These are phyloP conservation scores for Myopa tessellatipennis DNA, from an alignment of 2,888 invertebrate species.

Conservation along the genomic window DNA sequence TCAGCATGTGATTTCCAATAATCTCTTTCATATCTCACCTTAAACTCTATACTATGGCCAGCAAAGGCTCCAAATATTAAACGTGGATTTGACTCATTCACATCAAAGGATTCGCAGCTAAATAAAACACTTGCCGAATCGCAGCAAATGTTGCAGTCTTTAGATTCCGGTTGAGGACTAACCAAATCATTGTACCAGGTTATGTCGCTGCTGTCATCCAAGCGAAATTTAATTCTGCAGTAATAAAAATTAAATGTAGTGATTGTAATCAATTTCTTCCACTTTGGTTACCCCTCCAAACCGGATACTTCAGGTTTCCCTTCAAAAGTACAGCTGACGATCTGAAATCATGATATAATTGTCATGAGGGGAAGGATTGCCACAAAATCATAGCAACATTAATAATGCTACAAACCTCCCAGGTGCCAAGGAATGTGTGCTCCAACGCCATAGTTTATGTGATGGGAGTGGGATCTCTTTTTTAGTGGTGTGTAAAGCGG, in stretches of 20 bases:
- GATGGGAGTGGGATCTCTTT: no score
- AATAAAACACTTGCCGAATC: conserved; percentile 72
- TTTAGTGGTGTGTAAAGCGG: no score
- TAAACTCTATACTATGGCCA: conserved; percentile 76
- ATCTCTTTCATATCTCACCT: conserved; percentile 59
- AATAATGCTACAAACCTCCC: conserved; percentile 69
- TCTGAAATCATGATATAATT: conserved; percentile 49
- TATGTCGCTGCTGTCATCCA: conserved; percentile 75
- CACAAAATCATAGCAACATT: not conserved
- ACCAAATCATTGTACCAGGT: conserved; percentile 72
- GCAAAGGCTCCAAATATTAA: conserved; percentile 74
- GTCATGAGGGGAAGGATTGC: not conserved
- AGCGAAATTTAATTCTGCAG: conserved; percentile 64
- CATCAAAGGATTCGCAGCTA: conserved; percentile 77
- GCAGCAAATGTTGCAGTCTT: conserved; percentile 61
- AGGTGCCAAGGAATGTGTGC: conserved; percentile 70
- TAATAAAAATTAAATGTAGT: not conserved
- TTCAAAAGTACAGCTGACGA: conserved; percentile 62
- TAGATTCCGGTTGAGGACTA: conserved; percentile 65
- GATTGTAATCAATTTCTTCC: not conserved
- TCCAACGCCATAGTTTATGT: conserved; percentile 60
- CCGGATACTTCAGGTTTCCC: conserved; percentile 62
- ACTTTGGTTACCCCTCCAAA: conserved; percentile 59
- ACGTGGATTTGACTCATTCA: conserved; percentile 64
- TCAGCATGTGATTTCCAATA: no score